Evolutionary conservation across 2,113 vertebrate genomes (phyloP).

Genomic region (Brachirus orientalis): DNA sequence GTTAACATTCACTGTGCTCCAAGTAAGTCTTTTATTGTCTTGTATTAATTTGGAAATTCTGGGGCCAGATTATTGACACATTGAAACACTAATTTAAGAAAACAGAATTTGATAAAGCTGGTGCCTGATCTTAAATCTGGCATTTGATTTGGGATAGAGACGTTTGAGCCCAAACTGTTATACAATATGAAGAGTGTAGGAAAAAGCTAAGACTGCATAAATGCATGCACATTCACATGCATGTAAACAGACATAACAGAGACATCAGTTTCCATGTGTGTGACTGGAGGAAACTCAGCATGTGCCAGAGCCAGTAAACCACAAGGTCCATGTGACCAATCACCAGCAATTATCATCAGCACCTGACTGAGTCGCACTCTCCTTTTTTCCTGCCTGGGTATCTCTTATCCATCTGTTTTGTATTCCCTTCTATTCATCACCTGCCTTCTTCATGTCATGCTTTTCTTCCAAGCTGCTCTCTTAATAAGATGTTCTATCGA

Average conservation of each 20-base stretch:
- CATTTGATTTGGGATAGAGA: too few species aligned
- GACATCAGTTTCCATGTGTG: not conserved
- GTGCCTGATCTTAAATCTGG: too few species aligned
- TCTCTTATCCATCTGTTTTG: slow-evolving; percentile 40
- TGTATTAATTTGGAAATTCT: too few species aligned
- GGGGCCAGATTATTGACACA: too few species aligned
- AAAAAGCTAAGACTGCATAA: too few species aligned
- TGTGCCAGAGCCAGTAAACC: slow-evolving; percentile 17
- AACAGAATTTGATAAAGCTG: too few species aligned
- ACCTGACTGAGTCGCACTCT: slow-evolving; percentile 3
- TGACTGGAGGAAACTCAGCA: slow-evolving; percentile 53
- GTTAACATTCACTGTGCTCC: too few species aligned
- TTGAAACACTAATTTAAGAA: too few species aligned
- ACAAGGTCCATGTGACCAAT: slow-evolving; percentile 38
- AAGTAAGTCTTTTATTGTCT: too few species aligned
- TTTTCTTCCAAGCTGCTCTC: slow-evolving; percentile 34
- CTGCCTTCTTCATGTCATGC: slow-evolving; percentile 8
- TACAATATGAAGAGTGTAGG: too few species aligned
- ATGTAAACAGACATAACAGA: not conserved
- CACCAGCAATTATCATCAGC: slow-evolving; percentile 33
- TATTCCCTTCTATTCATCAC: slow-evolving; percentile 32
- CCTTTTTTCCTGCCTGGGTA: not conserved
- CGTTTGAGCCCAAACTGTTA: too few species aligned
- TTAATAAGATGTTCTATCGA: slow-evolving; percentile 40
- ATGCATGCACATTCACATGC: not conserved